These are phyloP conservation scores for Trochalopteron elliotii DNA, from an alignment of 2,113 vertebrate species.

Conservation along the genomic window DNA sequence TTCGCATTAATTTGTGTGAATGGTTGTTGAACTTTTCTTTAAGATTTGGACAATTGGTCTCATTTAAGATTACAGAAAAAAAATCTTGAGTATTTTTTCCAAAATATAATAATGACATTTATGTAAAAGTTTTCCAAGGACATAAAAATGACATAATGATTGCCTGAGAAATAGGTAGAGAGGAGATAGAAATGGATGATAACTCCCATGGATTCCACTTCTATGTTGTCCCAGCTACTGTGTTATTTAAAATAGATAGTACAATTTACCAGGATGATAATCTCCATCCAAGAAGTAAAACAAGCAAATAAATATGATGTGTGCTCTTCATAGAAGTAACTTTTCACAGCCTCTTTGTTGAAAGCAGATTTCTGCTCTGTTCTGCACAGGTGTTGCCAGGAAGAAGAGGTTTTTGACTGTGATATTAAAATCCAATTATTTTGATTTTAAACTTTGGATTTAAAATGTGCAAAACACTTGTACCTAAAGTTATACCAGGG, in stretches of 20 bases:
- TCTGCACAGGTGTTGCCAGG: not conserved
- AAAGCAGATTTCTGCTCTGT: not conserved
- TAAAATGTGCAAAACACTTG: not conserved
- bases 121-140: not conserved
- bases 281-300: not conserved
- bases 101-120: not conserved
- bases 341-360: not conserved
- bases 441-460: not conserved
- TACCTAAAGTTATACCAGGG: not conserved
- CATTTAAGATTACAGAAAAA: not conserved
- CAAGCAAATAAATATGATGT: not conserved
- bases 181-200: not conserved
- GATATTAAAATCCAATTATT: not conserved
- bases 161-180: not conserved
- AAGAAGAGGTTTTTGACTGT: not conserved
- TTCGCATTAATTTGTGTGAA: not conserved
- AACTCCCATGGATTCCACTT: not conserved
- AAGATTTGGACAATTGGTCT: not conserved
- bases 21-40: not conserved
- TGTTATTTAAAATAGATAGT: not conserved
- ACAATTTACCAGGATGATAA: not conserved
- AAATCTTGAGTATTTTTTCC: not conserved
- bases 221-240: accelerated
- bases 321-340: not conserved
- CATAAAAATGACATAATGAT: not conserved